A percentile compares a stretch with the other conserved stretches of the same genome.
phyloP scores from a whole-genome alignment of 2,888 invertebrate genomes.

The Erebia ligea region DNA sequence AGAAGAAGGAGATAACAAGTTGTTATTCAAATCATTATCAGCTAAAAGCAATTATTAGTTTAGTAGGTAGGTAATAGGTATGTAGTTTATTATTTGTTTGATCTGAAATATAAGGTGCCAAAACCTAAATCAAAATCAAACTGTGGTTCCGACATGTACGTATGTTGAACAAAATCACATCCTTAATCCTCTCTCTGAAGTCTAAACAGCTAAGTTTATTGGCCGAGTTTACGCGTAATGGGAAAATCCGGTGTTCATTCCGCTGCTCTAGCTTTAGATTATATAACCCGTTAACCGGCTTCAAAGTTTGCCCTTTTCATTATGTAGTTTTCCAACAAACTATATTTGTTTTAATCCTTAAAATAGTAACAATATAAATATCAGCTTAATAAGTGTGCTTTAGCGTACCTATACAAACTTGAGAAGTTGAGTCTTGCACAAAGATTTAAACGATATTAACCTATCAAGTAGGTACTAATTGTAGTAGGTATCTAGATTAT shows the following conservation, averaged over 20 bases:
- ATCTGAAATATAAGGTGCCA: neutral
- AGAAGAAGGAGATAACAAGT: too few species aligned
- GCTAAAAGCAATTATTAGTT: too few species aligned
- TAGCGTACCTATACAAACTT: too few species aligned
- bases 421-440: too few species aligned
- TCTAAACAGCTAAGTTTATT: conserved; percentile 38
- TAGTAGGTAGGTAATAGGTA: too few species aligned
- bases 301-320: conserved; percentile 24
- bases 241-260: conserved; percentile 32
- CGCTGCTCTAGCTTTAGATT: conserved; percentile 28
- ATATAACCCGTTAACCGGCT: conserved; percentile 24
- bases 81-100: too few species aligned
- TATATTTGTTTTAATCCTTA: conserved; percentile 2
- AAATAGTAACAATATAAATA: neutral
- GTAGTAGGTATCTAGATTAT: too few species aligned
- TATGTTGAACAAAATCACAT: conserved; percentile 12
- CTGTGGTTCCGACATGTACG: neutral
- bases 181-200: conserved; percentile 32
- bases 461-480: too few species aligned
- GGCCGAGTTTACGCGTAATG: conserved; percentile 36
- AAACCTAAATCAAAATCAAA: neutral
- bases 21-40: too few species aligned
- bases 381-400: neutral
- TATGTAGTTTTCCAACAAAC: conserved; percentile 19
- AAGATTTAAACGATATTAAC: too few species aligned